These are phyloP conservation scores for Bruchidius siliquastri DNA, from an alignment of 2,888 invertebrate species.

Conservation along the genomic window DNA sequence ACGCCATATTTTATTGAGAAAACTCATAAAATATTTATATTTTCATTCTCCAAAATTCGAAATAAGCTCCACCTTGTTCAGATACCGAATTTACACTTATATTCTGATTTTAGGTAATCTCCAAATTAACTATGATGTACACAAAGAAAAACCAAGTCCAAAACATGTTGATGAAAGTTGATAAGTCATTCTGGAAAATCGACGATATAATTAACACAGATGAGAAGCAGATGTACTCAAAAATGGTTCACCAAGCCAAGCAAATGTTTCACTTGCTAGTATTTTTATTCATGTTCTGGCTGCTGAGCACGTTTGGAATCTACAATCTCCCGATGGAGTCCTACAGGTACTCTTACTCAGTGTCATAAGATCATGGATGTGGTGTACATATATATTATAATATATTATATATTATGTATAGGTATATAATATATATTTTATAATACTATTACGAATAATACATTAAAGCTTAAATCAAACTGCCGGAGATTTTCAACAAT, in stretches of 20 bases:
- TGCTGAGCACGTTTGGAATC: not conserved
- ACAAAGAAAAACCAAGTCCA: not conserved
- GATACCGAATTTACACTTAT: too few species aligned
- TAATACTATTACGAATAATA: too few species aligned
- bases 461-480: too few species aligned
- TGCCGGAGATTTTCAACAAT: too few species aligned
- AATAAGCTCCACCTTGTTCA: too few species aligned
- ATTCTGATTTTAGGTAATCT: not conserved
- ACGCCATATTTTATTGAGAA: too few species aligned
- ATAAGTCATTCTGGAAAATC: constrained; percentile 1
- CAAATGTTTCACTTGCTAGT: not conserved
- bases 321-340: not conserved
- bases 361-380: too few species aligned
- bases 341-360: not conserved
- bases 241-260: not conserved
- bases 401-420: too few species aligned
- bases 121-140: constrained; percentile 1
- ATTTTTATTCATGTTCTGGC: constrained; percentile 1
- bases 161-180: not conserved
- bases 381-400: too few species aligned
- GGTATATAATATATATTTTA: too few species aligned
- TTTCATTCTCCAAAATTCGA: too few species aligned
- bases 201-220: not conserved
- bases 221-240: not conserved
- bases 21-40: too few species aligned